A percentile compares a stretch with the other conserved stretches of the same genome.
These are phyloP conservation scores for Chlorodrepanis virens DNA, from an alignment of 2,113 vertebrate species.

Conservation along the genomic window DNA sequence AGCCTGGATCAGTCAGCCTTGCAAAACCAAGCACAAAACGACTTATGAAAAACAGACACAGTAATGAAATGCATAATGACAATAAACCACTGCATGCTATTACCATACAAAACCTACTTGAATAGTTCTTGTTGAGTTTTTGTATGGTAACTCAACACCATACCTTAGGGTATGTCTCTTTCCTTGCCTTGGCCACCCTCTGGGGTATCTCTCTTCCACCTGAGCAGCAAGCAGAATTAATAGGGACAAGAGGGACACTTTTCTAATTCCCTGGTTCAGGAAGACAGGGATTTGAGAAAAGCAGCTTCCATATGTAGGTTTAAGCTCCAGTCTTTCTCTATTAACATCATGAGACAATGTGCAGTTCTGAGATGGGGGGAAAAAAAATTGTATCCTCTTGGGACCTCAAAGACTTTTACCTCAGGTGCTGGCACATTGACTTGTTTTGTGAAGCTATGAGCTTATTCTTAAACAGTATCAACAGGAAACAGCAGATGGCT, in stretches of 20 bases:
- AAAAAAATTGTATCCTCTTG: background rate
- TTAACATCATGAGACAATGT: background rate
- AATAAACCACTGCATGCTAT: background rate
- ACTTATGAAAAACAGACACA: background rate
- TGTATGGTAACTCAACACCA: background rate
- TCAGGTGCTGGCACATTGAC: background rate
- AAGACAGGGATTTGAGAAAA: background rate
- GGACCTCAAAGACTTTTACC: background rate
- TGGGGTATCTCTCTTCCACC: background rate
- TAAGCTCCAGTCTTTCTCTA: background rate
- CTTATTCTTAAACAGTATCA: slow-evolving; percentile 33
- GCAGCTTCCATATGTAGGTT: background rate
- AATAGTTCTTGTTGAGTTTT: background rate
- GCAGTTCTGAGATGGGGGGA: background rate
- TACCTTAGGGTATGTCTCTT: background rate
- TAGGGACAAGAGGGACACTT: background rate
- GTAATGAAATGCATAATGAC: background rate
- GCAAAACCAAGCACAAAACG: background rate
- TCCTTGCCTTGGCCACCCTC: background rate
- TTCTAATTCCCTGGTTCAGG: background rate
- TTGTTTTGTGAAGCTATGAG: background rate
- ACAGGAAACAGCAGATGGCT: slow-evolving; percentile 60
- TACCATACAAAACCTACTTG: background rate
- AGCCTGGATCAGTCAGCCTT: background rate
- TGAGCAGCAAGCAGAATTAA: background rate